Evolutionary conservation across 1,140 invertebrate species (phyloP), one percentile per base, ranked within the genome.

Genomic region (Aplysia californica): DNA sequence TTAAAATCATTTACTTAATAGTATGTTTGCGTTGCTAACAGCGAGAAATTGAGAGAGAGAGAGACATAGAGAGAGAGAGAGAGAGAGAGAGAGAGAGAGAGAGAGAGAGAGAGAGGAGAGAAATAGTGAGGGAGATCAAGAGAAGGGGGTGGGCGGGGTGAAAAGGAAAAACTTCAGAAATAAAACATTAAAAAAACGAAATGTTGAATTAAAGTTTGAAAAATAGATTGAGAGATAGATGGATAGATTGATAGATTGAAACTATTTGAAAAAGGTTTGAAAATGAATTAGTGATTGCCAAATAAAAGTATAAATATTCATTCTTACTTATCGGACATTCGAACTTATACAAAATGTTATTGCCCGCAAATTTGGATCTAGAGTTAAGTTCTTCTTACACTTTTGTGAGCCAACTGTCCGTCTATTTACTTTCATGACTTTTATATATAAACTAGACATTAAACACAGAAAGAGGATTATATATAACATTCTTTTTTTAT

Each of bases 81-180:
- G 56, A n/a, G 56, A 59, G 56, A 59, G 56, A 59, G 56, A 59
- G 56, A 59, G 21, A 59, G 56, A 59, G 56, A n/a, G 56, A 59
- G 56, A 59, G 56, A 59, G 56, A 59, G 4, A 59, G 21, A n/a
- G 56, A 59, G 56, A 59, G 56, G 31, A n/a, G n/a, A 50, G n/a
- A n/a, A n/a, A n/a, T n/a, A n/a, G n/a, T n/a, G 44, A 50, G 44
- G 44, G 44, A 50, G 44, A n/a, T n/a, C n/a, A 59, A 23, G 31
- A 29, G 31, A 23, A 59, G 56, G 31, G 56, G 56, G 56, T 26
- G 56, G n/a, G 56, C n/a, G 21, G n/a, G 56, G 31, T n/a, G 31
- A 29, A 59, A 29, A 59, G 56, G 31, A 59, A 26, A 4, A 4
- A 59, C 44, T 50, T n/a, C n/a, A n/a, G n/a, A n/a, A n/a, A n/a